Evolutionary conservation across 2,797 vertebrate genomes (phyloP).

Genomic region (Lates japonicus): DNA sequence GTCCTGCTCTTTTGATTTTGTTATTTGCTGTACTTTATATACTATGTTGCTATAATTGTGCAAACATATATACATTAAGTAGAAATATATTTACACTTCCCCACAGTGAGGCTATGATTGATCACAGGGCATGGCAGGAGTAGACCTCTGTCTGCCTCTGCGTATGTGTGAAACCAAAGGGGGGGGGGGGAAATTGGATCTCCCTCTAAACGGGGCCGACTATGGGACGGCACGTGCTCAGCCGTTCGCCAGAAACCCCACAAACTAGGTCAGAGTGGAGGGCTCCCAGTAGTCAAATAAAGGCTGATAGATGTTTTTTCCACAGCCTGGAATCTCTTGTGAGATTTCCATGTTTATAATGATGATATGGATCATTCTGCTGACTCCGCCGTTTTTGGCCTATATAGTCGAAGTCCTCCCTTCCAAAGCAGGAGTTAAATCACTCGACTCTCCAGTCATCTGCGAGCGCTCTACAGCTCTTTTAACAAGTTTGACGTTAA

Average conservation of each 20-base stretch:
- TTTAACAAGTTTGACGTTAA: slow-evolving; percentile 54
- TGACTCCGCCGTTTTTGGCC: slow-evolving; percentile 59
- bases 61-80: not conserved
- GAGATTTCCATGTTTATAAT: slow-evolving; percentile 73
- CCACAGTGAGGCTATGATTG: slow-evolving; percentile 2
- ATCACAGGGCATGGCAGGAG: slow-evolving; percentile 28
- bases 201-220: slow-evolving; percentile 44
- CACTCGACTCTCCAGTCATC: slow-evolving; percentile 55
- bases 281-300: slow-evolving; percentile 72
- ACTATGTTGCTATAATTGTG: not conserved
- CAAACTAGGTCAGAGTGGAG: slow-evolving; percentile 79
- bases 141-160: slow-evolving; percentile 6
- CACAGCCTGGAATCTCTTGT: slow-evolving; percentile 59
- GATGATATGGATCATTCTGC: slow-evolving; percentile 71
- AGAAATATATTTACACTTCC: not conserved
- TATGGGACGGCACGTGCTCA: slow-evolving; percentile 60
- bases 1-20: not conserved
- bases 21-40: not conserved
- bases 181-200: slow-evolving; percentile 36
- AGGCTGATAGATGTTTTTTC: slow-evolving; percentile 75
- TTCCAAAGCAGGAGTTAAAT: slow-evolving; percentile 59
- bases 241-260: slow-evolving; percentile 64
- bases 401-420: slow-evolving; percentile 32
- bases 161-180: slow-evolving; percentile 44
- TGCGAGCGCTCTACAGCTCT: slow-evolving; percentile 43